phyloP scores from a whole-genome alignment of 2,888 invertebrate species.

The Gortyna flavago region DNA sequence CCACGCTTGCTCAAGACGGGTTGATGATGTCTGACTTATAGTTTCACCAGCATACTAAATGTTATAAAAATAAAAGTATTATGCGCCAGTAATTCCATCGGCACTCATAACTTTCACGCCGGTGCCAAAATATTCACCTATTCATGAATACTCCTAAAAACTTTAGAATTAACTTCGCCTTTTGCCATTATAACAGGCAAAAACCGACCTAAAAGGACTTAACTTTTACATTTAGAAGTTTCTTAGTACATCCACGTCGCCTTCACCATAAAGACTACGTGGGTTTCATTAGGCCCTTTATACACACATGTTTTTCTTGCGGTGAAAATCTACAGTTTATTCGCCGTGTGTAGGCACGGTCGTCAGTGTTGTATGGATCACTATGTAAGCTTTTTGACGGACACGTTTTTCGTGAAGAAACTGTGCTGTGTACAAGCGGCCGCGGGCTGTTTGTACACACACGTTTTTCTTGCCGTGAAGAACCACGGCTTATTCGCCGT shows the following conservation, averaged over 20 bases:
- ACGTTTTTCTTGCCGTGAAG: too few species aligned
- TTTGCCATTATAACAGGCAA: constrained; percentile 11
- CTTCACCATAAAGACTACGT: constrained; percentile 12
- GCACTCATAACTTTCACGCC: not conserved
- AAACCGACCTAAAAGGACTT: constrained; percentile 13
- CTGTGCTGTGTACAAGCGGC: too few species aligned
- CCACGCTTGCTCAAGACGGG: not conserved
- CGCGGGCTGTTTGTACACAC: too few species aligned
- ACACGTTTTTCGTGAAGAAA: too few species aligned
- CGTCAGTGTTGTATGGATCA: too few species aligned
- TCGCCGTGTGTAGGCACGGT: too few species aligned
- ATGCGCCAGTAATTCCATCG: not conserved
- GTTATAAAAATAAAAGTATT: not conserved
- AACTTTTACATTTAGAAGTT: constrained; percentile 29
- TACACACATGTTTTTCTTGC: not conserved
- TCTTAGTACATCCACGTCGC: constrained; percentile 27
- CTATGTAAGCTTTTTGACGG: too few species aligned
- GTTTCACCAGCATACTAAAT: not conserved
- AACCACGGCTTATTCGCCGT: too few species aligned
- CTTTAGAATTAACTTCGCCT: constrained; percentile 27
- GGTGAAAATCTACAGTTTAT: too few species aligned
- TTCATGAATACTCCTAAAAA: constrained; percentile 23
- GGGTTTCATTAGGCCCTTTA: not conserved
- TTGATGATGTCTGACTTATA: not conserved
- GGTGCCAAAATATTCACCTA: not conserved